Conservation (phyloP, 2,888 invertebrate genomes). For the Linyphia triangularis region DNA sequence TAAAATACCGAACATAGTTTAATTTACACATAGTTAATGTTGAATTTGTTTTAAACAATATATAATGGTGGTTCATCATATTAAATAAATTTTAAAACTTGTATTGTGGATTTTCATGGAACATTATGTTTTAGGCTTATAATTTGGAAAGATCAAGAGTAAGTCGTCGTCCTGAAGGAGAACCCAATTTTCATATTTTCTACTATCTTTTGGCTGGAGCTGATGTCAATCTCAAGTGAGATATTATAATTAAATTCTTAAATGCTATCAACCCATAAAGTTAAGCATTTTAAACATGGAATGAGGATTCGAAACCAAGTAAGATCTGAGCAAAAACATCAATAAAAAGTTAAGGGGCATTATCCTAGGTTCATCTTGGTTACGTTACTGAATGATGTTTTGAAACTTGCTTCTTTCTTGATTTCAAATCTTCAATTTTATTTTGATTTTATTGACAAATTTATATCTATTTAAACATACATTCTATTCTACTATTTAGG, state of each 20-base stretch:
- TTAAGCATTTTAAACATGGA: background rate
- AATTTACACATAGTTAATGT: too few relatives aligned
- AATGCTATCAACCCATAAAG: background rate
- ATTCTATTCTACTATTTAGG: constrained; percentile 76
- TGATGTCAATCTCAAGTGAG: constrained; percentile 83
- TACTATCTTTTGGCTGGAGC: constrained; percentile 89
- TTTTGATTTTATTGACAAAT: too few relatives aligned
- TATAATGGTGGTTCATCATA: too few relatives aligned
- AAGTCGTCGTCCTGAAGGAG: constrained; percentile 85
- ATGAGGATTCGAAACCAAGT: background rate
- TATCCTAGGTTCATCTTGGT: too few relatives aligned
- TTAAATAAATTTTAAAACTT: too few relatives aligned
- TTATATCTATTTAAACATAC: background rate
- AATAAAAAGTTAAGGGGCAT: too few relatives aligned
- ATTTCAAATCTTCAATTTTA: too few relatives aligned
- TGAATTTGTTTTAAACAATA: too few relatives aligned
- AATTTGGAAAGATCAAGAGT: constrained; percentile 89
- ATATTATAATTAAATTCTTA: background rate
- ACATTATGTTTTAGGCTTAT: constrained; percentile 81
- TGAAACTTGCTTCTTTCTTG: too few relatives aligned
- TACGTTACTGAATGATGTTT: too few relatives aligned
- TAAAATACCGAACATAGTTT: too few relatives aligned
- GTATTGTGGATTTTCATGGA: background rate
- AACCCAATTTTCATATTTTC: constrained; percentile 86
- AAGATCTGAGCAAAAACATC: background rate